Percentiles rank a stretch among this genome's conserved stretches.
Evolutionary conservation across 2,888 invertebrate genomes (phyloP).

Genomic region (Arctia plantaginis): DNA sequence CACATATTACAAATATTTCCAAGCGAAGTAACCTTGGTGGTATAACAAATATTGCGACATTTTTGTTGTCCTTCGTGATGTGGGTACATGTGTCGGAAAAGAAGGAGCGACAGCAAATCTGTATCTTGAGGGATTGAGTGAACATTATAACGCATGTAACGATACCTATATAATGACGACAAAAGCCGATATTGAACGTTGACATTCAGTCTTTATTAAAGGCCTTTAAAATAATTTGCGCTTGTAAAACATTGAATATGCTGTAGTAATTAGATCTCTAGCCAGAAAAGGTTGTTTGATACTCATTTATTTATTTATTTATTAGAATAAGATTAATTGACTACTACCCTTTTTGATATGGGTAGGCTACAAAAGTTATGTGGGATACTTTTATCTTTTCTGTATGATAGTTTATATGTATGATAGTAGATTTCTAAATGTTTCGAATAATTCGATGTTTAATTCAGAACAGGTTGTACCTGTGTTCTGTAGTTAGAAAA

Average conservation of each 20-base stretch:
- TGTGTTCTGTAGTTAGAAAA: no score
- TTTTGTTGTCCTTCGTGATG: constrained; percentile 20
- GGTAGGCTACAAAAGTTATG: not conserved
- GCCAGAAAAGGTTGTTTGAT: no score
- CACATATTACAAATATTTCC: constrained; percentile 3
- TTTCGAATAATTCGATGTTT: no score
- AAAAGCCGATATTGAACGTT: not conserved
- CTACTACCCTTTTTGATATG: not conserved
- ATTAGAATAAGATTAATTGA: not conserved
- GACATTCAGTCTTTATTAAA: not conserved
- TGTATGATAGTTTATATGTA: not conserved
- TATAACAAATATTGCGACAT: constrained; percentile 19
- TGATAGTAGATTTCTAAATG: no score
- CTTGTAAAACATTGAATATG: no score
- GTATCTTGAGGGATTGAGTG: constrained; percentile 1
- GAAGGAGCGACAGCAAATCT: constrained; percentile 5
- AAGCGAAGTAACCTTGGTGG: constrained; percentile 15
- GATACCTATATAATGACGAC: not conserved
- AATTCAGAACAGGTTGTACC: no score
- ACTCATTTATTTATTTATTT: no score
- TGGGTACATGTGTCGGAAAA: constrained; percentile 21
- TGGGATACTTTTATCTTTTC: not conserved
- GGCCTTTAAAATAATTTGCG: no score
- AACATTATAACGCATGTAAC: constrained; percentile 4
- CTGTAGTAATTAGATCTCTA: no score